phyloP scores from a whole-genome alignment of 2,797 vertebrate genomes.

The Hypotaenidia philippensis region DNA sequence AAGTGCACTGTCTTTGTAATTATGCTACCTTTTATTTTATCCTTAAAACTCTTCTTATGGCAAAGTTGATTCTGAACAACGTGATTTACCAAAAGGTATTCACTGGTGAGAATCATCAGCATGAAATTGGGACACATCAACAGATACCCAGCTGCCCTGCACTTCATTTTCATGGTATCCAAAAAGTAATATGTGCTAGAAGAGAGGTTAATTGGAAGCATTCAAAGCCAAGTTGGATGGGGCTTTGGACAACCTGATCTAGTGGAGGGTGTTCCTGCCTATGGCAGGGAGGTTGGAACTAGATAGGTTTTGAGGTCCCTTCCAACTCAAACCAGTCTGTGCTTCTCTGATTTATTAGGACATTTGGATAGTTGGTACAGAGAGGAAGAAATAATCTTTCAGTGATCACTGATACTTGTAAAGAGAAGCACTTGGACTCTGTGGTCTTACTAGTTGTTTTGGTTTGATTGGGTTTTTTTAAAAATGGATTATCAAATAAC shows the following conservation, averaged over 20 bases:
- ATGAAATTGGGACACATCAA: neutral
- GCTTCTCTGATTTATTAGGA: neutral
- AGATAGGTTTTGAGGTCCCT: no score
- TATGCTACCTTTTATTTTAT: neutral
- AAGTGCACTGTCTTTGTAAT: neutral
- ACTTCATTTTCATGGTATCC: neutral
- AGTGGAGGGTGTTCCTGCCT: no score
- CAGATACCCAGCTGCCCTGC: neutral
- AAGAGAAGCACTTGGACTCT: neutral
- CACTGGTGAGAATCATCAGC: accelerated
- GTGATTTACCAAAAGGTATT: neutral
- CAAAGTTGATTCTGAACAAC: neutral
- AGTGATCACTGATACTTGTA: neutral
- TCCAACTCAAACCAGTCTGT: no score
- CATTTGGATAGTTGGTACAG: neutral
- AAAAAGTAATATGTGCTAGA: neutral
- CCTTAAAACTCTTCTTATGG: accelerated
- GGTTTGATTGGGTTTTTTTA: neutral
- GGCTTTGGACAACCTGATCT: no score
- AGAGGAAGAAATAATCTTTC: neutral
- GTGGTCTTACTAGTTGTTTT: neutral
- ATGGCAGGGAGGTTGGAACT: no score
- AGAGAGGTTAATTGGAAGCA: neutral
- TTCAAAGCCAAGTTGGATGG: no score
- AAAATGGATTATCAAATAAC: neutral